Conservation (phyloP, 1,140 invertebrate species). For the Diuraphis noxia region DNA sequence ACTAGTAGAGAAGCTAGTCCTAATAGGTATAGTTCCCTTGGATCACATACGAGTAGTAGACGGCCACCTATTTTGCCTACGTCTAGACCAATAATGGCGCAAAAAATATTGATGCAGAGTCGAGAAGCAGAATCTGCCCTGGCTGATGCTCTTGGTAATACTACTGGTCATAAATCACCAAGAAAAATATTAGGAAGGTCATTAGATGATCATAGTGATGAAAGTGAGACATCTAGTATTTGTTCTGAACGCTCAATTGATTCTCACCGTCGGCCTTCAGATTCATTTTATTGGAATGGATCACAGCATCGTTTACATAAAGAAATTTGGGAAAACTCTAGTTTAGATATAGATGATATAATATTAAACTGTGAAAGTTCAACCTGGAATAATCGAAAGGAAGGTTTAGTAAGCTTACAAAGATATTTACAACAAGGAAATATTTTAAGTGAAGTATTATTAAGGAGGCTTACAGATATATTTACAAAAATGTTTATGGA, state of each 20-base stretch:
- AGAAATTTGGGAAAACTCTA: constrained; percentile 67
- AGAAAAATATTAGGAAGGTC: constrained; percentile 55
- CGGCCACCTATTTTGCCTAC: constrained; percentile 58
- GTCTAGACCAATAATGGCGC: constrained; percentile 70
- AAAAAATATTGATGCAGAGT: constrained; percentile 82
- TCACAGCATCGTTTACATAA: constrained; percentile 76
- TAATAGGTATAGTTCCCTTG: constrained; percentile 60
- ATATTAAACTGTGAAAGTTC: constrained; percentile 83
- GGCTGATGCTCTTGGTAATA: constrained; percentile 72
- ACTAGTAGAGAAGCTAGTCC: constrained; percentile 72
- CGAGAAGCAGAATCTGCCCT: constrained; percentile 84
- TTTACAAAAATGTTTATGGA: constrained; percentile 97
- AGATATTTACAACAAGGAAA: constrained; percentile 74
- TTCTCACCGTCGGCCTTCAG: constrained; percentile 58
- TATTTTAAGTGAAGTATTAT: constrained; percentile 70
- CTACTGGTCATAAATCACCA: constrained; percentile 47
- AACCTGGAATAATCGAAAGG: constrained; percentile 89
- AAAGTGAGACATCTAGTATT: constrained; percentile 92
- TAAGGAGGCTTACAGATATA: constrained; percentile 83
- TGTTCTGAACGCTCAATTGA: constrained; percentile 90
- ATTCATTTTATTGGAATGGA: constrained; percentile 67
- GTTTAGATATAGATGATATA: constrained; percentile 82
- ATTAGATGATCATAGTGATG: constrained; percentile 79
- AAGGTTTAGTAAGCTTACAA: constrained; percentile 82
- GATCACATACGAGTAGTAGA: constrained; percentile 49